Conservation (phyloP, 2,888 invertebrate genomes). For the Chrysolina haemoptera region DNA sequence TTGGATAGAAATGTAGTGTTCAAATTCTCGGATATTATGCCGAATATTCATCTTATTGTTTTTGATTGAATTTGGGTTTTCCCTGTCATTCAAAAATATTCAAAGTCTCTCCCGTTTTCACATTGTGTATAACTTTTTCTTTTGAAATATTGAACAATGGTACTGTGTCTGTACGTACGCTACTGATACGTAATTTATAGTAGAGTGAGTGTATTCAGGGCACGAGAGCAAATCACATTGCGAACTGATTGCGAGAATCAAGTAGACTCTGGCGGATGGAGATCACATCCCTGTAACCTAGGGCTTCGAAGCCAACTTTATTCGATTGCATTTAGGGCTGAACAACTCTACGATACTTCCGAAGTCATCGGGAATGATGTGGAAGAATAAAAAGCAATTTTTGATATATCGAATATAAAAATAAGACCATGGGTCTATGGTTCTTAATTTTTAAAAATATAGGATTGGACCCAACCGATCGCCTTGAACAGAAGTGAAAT, state of each 20-base stretch:
- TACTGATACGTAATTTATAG: conserved; percentile 30
- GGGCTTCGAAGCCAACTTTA: conserved; percentile 51
- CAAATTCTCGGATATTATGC: too few relatives aligned
- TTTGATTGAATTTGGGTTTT: too few relatives aligned
- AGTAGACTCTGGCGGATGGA: conserved; percentile 53
- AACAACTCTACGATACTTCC: conserved; percentile 53
- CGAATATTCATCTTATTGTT: too few relatives aligned
- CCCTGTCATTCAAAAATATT: too few relatives aligned
- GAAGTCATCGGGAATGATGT: conserved; percentile 45
- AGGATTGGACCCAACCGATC: too few relatives aligned
- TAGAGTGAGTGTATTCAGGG: conserved; percentile 56
- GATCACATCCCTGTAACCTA: conserved; percentile 50
- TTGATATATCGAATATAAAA: too few relatives aligned
- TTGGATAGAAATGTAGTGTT: too few relatives aligned
- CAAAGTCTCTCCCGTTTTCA: too few relatives aligned
- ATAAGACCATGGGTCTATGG: too few relatives aligned
- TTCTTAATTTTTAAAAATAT: too few relatives aligned
- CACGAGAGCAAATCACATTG: conserved; percentile 64
- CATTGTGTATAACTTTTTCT: too few relatives aligned
- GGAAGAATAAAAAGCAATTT: conserved; percentile 7
- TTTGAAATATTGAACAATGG: background rate
- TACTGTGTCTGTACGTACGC: conserved; percentile 18
- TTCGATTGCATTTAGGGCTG: conserved; percentile 52
- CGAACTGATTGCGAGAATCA: conserved; percentile 65
- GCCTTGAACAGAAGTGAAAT: too few relatives aligned